Evolutionary conservation across 2,888 invertebrate species (phyloP).

Genomic region (Cephus pygmeus): DNA sequence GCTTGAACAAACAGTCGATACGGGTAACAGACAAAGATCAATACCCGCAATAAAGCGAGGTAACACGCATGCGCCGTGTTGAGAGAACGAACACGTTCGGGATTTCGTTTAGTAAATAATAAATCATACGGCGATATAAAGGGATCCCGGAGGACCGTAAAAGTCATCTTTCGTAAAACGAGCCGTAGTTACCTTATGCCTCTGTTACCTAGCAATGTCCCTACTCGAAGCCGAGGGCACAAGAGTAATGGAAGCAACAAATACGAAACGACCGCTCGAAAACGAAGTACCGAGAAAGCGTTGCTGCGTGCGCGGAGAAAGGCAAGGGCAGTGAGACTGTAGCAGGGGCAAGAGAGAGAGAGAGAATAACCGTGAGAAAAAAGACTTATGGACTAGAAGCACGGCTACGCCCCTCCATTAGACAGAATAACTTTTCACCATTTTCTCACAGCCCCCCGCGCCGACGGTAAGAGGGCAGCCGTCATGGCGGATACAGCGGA

Average conservation of each 20-base stretch:
- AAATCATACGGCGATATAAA: not conserved
- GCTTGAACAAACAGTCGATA: not conserved
- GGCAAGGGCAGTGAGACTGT: not conserved
- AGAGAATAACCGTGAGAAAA: not conserved
- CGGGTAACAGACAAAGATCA: not conserved
- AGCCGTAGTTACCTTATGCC: not conserved
- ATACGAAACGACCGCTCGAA: not conserved
- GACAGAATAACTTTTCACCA: not conserved
- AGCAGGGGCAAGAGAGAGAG: not conserved
- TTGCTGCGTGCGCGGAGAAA: not conserved
- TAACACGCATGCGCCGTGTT: not conserved
- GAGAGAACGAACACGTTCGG: not conserved
- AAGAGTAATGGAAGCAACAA: not conserved
- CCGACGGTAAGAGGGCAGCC: not conserved
- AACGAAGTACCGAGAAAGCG: not conserved
- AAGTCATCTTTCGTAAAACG: not conserved
- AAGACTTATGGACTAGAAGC: not conserved
- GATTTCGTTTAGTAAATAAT: not conserved
- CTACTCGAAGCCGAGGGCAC: not conserved
- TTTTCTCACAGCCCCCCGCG: not conserved
- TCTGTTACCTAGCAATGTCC: not conserved
- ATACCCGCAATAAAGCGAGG: not conserved
- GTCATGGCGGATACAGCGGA: not conserved
- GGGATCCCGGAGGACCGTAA: not conserved
- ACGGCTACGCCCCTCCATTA: not conserved